Conservation (phyloP, 2,797 vertebrate species). For the Borostomias antarcticus region DNA sequence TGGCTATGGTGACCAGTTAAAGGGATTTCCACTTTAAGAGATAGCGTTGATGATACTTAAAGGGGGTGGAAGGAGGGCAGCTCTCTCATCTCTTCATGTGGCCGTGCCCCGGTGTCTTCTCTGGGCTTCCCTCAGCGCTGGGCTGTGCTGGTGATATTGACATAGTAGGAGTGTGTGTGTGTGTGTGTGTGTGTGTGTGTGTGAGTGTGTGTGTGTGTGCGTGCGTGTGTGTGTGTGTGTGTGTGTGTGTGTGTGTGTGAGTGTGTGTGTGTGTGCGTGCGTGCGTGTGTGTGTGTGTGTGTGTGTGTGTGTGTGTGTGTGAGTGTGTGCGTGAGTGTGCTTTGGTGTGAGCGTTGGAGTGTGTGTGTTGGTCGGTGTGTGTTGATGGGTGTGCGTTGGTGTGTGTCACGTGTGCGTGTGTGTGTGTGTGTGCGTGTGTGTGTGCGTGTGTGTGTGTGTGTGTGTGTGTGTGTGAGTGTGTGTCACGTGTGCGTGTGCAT, state of each 20-base stretch:
- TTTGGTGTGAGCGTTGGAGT: too few relatives aligned
- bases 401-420: not conserved
- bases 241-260: conserved; percentile 21
- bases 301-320: too few relatives aligned
- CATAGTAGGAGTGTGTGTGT: conserved; percentile 39
- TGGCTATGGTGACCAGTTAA: conserved; percentile 16
- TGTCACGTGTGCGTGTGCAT: too few relatives aligned
- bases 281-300: too few relatives aligned
- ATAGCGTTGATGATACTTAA: not conserved
- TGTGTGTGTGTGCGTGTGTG: too few relatives aligned
- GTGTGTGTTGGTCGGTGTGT: not conserved
- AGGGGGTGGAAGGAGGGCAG: not conserved
- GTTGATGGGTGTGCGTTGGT: not conserved
- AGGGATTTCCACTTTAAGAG: conserved; percentile 2
- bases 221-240: conserved; percentile 9
- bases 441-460: too few relatives aligned
- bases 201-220: conserved; percentile 11
- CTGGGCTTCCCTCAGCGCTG: too few relatives aligned
- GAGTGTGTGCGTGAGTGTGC: too few relatives aligned
- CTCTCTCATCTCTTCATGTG: not conserved
- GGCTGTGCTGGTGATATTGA: conserved; percentile 63
- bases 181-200: conserved; percentile 7
- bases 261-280: not conserved
- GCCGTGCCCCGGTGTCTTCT: too few relatives aligned
- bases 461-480: too few relatives aligned